These are phyloP conservation scores for Artibeus lituratus DNA, from an alignment of 2,797 vertebrate species.

Conservation along the genomic window DNA sequence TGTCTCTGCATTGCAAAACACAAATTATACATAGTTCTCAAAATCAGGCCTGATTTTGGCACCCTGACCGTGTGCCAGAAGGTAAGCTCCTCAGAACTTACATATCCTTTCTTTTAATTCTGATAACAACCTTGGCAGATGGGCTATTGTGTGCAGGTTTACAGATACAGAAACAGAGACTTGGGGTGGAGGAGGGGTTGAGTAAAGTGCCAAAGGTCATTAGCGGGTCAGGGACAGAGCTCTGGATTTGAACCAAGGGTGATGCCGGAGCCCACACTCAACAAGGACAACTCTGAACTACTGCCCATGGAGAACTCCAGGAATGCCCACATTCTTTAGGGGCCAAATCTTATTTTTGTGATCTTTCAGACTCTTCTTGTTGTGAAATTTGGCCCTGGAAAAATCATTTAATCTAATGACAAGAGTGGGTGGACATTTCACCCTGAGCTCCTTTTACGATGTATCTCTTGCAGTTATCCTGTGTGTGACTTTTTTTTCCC, in stretches of 20 bases:
- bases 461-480: neutral
- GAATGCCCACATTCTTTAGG: neutral
- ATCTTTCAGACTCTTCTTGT: neutral
- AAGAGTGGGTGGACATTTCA: slow-evolving; percentile 7
- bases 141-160: neutral
- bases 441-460: slow-evolving; percentile 43
- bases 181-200: neutral
- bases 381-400: slow-evolving; percentile 16
- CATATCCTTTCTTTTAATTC: neutral
- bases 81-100: neutral
- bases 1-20: neutral
- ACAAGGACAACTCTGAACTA: neutral
- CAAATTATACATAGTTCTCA: neutral
- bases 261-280: neutral
- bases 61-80: neutral
- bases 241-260: neutral
- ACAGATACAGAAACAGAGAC: neutral
- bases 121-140: neutral
- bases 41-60: neutral
- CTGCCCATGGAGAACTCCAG: neutral
- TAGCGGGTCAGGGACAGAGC: neutral
- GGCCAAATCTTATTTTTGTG: neutral
- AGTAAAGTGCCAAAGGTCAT: neutral
- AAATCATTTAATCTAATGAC: slow-evolving; percentile 9
- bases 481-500: neutral